Base-by-base conservation (phyloP, 2,888 invertebrate genomes). In the Syrphus vitripennis region DNA sequence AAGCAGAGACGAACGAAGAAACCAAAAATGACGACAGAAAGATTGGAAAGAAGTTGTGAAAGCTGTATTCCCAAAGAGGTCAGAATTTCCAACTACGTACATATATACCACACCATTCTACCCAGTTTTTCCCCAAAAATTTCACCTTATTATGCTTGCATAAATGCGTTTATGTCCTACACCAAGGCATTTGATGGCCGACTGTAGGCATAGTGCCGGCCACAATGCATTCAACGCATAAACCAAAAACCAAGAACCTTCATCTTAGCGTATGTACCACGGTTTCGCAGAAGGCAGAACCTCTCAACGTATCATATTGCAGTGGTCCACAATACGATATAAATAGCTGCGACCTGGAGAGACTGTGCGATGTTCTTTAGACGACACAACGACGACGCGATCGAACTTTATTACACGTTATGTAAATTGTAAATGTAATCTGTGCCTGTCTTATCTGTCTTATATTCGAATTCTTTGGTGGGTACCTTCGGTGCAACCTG, bases 141-240 rank as follows among this genome's bases (percentile, higher is more conserved):
- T 86, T 86, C 86, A 86, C 86, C 82, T 86, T 86, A 86, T 86
- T 86, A 86, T 82, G 86, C 78, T 86, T 86, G 86, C 86, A 86
- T 86, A 82, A 86, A 86, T 86, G 86, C 86, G 86, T 86, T 82
- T 82, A 74, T 86, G 86, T 86, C 86, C 86, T 82, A 86, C 70
- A 70, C 82, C 42, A 78, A 42, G 55, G 61, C 63, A 82, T 78
- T 61, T 77, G 82, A 77, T 42, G 61, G 42, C 74, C 75, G 42
- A 70, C 50, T 7, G 19, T 48, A 31, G 61, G 75, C 61, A 45
- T 42, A 10, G 16, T 71, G 42, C 48, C 63, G 69, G 65, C 61
- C 77, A 78, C 74, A 86, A 77, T 86, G 81, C 81, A 81, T 72
- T 86, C 81, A 81, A 86, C 82, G 86, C 77, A 82, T 82, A 81